Base-by-base conservation (phyloP, 2,113 vertebrate genomes). In the Hemicordylus capensis region DNA sequence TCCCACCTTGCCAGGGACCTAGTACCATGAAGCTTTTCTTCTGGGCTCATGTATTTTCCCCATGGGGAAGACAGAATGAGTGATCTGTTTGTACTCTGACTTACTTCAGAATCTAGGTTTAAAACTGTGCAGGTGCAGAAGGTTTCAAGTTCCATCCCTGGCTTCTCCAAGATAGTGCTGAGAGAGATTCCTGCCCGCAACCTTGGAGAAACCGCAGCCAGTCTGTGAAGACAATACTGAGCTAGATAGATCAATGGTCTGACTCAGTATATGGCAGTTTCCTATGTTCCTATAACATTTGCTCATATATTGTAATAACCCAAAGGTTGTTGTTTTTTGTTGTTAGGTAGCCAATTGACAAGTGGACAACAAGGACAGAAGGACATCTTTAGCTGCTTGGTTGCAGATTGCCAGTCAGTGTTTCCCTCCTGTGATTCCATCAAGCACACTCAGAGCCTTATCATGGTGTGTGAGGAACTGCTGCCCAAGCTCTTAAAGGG, bases 301-400 rank as follows among this genome's bases (percentile, higher is more conserved):
- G 0, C 34, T 69, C 56, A 56, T 0, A 44, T 0, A 0, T 20
- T 31, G 64, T 84, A 54, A 56, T 48, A 91, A 93, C 59, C n/a
- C 63, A 79, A 67, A 0, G 1, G 10, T 76, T 80, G 87, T 90
- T 39, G 82, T 90, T 91, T 22, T 83, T n/a, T 92, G 67, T 89
- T 89, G 31, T 12, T 28, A 97, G 97, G 95, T 69, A 94, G 77
- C 85, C 94, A 89, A 66, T 78, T 74, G 80, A 89, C 63, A 3
- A 20, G 85, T 0, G 19, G 78, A 44, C 84, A 90, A 2, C 85
- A 90, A 82, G 92, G 95, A 20, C 66, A 94, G 1, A 90, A 82
- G 72, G 97, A 98, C 24, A 93, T 98, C 77, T 98, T 98, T 87
- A 97, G 97, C 92, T 97, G 97, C 89, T 93, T 98, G 90, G 93